Evolutionary conservation across 2,113 vertebrate genomes (phyloP), one percentile per base, ranked within the genome.

Genomic region (Varanus komodoensis): DNA sequence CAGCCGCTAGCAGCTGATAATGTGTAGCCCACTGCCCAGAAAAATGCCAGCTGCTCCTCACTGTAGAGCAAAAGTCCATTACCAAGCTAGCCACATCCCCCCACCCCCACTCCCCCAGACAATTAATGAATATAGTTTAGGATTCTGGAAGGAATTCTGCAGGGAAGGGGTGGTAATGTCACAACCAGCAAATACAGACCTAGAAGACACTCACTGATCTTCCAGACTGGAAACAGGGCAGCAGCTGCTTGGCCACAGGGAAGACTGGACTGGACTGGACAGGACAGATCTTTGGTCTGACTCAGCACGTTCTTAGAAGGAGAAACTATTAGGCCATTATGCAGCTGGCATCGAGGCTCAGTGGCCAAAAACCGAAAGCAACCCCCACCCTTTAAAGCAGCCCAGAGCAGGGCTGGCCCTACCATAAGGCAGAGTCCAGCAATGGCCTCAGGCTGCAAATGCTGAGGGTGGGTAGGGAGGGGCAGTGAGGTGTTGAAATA

Each of bases 1-100:
- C 61, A 80, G 77, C n/a, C 69, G 69, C 80, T 69, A 88, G 23
- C 61, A 69, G 61, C 50, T 80, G 64, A 88, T 81, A n/a, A 68
- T 80, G 61, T 80, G 52, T 34, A 80, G 44, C 77, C 52, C 44
- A 19, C 68, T 88, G 48, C 64, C 80, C 48, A 34, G 75, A 80
- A 69, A 88, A 50, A 0, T 44, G 50, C 79, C 75, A 77, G 61
- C 38, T 87, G 61, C 87, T 14, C 11, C 3, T 61, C 57, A 61
- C 34, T 86, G 71, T 71, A 57, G n/a, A 57, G 8, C 50, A 86
- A 75, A 86, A 32, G 34, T 57, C 38, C 38, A n/a, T 52, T 74
- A 73, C 50, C 50, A 48, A 34, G 74, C 57, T 87, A 8, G 61
- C 27, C 21, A 38, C 81, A 3, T 64, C 81, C 64, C 34, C n/a